phyloP scores from a whole-genome alignment of 2,888 invertebrate genomes.

The Epistrophella euchroma region DNA sequence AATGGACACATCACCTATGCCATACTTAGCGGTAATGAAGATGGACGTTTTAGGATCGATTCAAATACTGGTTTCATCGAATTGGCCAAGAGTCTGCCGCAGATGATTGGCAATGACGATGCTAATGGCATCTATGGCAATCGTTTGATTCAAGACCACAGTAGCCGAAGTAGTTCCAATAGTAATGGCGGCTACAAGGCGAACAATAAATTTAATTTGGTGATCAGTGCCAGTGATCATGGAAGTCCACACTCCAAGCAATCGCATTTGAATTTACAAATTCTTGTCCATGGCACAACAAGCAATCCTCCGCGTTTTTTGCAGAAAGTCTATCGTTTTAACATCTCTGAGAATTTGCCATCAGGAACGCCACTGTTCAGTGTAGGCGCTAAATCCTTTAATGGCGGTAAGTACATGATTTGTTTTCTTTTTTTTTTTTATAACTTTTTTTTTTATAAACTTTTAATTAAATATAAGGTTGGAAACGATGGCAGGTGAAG shows the following conservation, averaged over 20 bases:
- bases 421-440: conserved; percentile 18
- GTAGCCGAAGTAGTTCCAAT: conserved; percentile 2
- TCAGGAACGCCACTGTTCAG: conserved; percentile 92
- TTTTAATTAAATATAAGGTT: conserved; percentile 61
- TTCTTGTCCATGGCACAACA: conserved; percentile 89
- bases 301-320: conserved; percentile 93
- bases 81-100: conserved; percentile 86
- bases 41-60: conserved; percentile 91
- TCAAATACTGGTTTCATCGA: conserved; percentile 92
- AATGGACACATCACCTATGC: conserved; percentile 95
- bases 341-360: conserved; percentile 90
- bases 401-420: conserved; percentile 85
- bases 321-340: conserved; percentile 90
- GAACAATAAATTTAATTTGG: conserved; percentile 86
- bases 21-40: conserved; percentile 93
- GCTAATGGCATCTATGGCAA: conserved; percentile 36
- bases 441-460: conserved; percentile 27
- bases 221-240: conserved; percentile 94
- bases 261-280: conserved; percentile 87
- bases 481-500: conserved; percentile 41
- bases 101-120: conserved; percentile 77
- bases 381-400: conserved; percentile 89
- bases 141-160: conserved; percentile 39
- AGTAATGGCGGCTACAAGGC: conserved; percentile 72
- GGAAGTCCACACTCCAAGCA: conserved; percentile 90